Evolutionary conservation across 2,797 vertebrate genomes (phyloP), one percentile per base, ranked within the genome.

Genomic region (Sebastes reedi): DNA sequence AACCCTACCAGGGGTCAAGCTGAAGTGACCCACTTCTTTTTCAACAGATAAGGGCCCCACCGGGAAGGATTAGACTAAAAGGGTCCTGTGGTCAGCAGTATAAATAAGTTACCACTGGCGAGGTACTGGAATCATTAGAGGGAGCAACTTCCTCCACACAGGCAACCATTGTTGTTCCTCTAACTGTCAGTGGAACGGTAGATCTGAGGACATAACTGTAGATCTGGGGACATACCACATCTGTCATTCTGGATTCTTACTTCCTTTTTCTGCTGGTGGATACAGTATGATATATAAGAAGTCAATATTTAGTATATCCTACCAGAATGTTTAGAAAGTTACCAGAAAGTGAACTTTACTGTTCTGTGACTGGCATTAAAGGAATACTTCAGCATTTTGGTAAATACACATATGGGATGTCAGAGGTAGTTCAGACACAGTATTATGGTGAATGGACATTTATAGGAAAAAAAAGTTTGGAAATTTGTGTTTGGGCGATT

Each of bases 1-100:
- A 84, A 90, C 58, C 36, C 81, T 22, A 70, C 68, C 79, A 80
- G 75, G 46, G 88, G 87, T 91, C 84, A 82, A 54, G 76, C 85
- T 71, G 54, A 60, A 74, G 80, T 66, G 85, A 82, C 80, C 24
- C 70, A 59, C 36, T 86, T 61, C 61, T 54, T 71, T 81, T 82
- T 75, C 73, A 73, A 52, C 75, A 77, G 42, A 1, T 14, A 67
- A 56, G 39, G 16, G 55, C 64, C 76, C 70, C 52, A 65, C 32
- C 46, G 65, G 66, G 69, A 9, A 69, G 69, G 83, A 90, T 91
- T 76, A 91, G 61, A 61, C 27, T 18, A 50, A 74, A 75, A 71
- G 56, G 1, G 7, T 12, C 67, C n/a, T 22, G 30, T 25, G 16
- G 60, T 72, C 77, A 79, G 64, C 29, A 20, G 50, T 6, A 39